phyloP scores from a whole-genome alignment of 2,113 vertebrate genomes.

The Kryptolebias marmoratus region DNA sequence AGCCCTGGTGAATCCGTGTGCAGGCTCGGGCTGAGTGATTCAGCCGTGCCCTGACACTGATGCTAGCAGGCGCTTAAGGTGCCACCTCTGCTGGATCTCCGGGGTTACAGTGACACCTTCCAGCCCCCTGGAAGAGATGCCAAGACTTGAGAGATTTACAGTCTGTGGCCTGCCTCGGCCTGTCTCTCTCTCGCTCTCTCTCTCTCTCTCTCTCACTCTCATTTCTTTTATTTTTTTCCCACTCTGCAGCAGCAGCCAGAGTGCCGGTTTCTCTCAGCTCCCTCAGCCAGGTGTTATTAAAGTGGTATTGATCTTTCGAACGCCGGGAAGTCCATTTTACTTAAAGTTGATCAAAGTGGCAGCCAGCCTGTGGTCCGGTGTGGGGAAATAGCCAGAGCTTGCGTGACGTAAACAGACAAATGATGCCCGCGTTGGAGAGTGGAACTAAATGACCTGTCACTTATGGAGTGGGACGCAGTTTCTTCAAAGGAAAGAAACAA shows the following conservation, averaged over 20 bases:
- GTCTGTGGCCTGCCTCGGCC: constrained; percentile 42
- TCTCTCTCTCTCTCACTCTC: constrained; percentile 8
- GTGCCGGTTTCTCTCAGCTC: constrained; percentile 43
- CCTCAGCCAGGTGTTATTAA: constrained; percentile 76
- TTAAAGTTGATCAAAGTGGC: constrained; percentile 78
- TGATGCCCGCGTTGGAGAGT: constrained; percentile 7
- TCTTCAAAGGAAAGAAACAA: constrained; percentile 17
- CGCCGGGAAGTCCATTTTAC: constrained; percentile 76
- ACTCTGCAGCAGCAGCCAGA: constrained; percentile 32
- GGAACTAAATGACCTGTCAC: constrained; percentile 26
- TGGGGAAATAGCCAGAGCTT: constrained; percentile 42
- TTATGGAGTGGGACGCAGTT: constrained; percentile 49
- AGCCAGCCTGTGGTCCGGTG: constrained; percentile 45
- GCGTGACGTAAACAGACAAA: constrained; percentile 36
- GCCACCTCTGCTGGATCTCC: constrained; percentile 28
- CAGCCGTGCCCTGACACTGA: constrained; percentile 30
- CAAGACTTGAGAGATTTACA: constrained; percentile 67
- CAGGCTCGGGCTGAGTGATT: constrained; percentile 19
- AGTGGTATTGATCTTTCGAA: constrained; percentile 77
- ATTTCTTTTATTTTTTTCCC: neutral
- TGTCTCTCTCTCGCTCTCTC: constrained; percentile 26
- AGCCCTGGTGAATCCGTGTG: neutral
- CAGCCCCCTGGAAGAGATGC: constrained; percentile 42
- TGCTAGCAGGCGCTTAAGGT: constrained; percentile 33
- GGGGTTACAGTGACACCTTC: constrained; percentile 50